These are phyloP conservation scores for Cyanoramphus novaezelandiae DNA, from an alignment of 2,113 vertebrate genomes.

Conservation along the genomic window DNA sequence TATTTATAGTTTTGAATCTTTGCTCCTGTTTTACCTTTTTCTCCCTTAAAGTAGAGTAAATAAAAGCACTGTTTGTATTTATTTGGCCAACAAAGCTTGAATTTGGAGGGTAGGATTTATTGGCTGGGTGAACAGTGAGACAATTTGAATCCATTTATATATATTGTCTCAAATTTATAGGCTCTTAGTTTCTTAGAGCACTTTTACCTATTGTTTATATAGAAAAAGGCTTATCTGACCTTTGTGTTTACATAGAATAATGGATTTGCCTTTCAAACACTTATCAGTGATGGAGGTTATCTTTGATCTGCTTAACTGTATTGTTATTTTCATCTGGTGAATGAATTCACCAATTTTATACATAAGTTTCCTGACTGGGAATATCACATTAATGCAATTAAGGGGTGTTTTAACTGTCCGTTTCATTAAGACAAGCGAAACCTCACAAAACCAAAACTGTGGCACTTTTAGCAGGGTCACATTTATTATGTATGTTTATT, in stretches of 20 bases:
- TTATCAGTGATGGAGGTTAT: not conserved
- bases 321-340: not conserved
- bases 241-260: not conserved
- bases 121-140: not conserved
- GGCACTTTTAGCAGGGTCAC: not conserved
- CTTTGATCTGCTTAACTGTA: not conserved
- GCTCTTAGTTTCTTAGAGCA: not conserved
- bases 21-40: not conserved
- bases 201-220: not conserved
- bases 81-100: not conserved
- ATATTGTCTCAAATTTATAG: not conserved
- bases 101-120: not conserved
- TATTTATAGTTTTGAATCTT: not conserved
- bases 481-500: not conserved
- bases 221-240: not conserved
- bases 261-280: not conserved
- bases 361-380: not conserved
- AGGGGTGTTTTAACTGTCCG: not conserved
- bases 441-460: accelerated
- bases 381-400: not conserved
- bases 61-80: not conserved
- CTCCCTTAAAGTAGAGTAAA: not conserved
- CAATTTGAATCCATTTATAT: not conserved
- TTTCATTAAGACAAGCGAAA: not conserved
- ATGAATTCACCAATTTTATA: not conserved